Evolutionary conservation across 2,797 vertebrate genomes (phyloP), one percentile per base, ranked within the genome.

Genomic region (Aulostomus chinensis): DNA sequence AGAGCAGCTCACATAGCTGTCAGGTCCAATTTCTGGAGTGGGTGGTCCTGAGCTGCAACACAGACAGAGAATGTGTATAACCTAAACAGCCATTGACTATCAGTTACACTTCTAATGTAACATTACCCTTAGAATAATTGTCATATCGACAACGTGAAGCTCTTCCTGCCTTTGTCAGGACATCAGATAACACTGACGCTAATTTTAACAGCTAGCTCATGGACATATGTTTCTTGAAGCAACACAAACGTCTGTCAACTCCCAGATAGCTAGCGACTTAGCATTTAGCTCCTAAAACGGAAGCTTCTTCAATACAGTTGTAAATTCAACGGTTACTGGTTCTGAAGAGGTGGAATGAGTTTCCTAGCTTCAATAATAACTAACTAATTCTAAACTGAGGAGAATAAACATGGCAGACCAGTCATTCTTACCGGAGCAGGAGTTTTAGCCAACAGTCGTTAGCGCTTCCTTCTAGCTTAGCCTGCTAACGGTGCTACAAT

Each of bases 341-440:
- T 29, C 3, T 28, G n/a, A n/a, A n/a, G 20, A 20, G 12, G 34
- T 34, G 28, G 2, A 9, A 46, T 56, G 50, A 35, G 46, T 64
- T 41, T 64, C 48, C 52, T 37, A 28, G 37, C 58, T 69, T 12
- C 13, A 39, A 6, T 17, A 28, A 17, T 38, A 14, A 14, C 49
- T 51, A 24, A 58, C 32, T 29, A 31, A 4, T 7, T 3, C 40
- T 39, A 58, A 52, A 7, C 7, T 37, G 18, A 49, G 18, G 13
- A 29, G 32, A 53, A 56, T 66, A 72, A 80, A 83, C 70, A 84
- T 32, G 64, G 45, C 67, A 79, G 70, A 57, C 64, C 73, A 60
- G 42, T 56, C 52, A 42, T 69, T 87, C 85, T 87, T 68, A 88
- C 84, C 83, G 21, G 61, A 78, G 59, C 52, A 62, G 55, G 71